A percentile compares a stretch with the other conserved stretches of the same genome.
phyloP scores from a whole-genome alignment of 2,888 invertebrate species.

The Hymenopus coronatus region DNA sequence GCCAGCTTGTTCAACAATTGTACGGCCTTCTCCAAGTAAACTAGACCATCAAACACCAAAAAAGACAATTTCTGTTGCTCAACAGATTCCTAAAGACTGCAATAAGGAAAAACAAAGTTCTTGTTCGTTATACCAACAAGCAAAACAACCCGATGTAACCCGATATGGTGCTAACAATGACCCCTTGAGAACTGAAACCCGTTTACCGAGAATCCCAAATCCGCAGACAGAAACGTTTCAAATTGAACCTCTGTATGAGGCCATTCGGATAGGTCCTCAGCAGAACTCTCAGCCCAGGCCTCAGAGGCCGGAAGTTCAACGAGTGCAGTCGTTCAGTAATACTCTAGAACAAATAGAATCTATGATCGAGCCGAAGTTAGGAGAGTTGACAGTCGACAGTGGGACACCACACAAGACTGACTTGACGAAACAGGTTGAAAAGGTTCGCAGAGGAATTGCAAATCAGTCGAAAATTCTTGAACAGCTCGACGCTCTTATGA shows the following conservation, averaged over 20 bases:
- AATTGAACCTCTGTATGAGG: conserved; percentile 7
- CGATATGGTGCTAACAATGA: too few relatives aligned
- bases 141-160: background rate
- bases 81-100: background rate
- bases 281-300: background rate
- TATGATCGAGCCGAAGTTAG: background rate
- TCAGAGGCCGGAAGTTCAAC: background rate
- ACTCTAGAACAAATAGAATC: conserved; percentile 7
- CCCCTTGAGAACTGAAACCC: background rate
- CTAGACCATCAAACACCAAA: too few relatives aligned
- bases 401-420: background rate
- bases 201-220: background rate
- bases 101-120: background rate
- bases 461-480: conserved; percentile 3
- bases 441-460: background rate
- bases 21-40: too few relatives aligned
- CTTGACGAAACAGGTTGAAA: background rate
- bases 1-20: too few relatives aligned
- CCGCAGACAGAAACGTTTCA: background rate
- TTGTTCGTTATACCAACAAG: background rate
- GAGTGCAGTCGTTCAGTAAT: background rate
- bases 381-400: background rate
- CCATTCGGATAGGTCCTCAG: background rate
- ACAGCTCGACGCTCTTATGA: background rate
- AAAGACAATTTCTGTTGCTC: background rate